Evolutionary conservation across 1,140 invertebrate species (phyloP), one percentile per base, ranked within the genome.

Genomic region (Lycorma delicatula): DNA sequence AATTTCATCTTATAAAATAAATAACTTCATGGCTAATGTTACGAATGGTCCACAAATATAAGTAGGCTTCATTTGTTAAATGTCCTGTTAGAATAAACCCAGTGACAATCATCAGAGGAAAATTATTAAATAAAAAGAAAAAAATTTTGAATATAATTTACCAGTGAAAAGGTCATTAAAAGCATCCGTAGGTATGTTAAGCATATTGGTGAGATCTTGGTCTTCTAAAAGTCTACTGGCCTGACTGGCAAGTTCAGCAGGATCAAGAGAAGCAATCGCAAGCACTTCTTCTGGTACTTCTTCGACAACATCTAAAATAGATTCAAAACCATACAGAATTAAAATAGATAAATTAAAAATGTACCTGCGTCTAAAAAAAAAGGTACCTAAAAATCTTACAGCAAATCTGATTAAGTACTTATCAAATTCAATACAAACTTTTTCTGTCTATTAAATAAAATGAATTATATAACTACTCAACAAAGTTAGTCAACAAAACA

Each of bases 161-260:
- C 83, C 82, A 64, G 81, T 82, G 72, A 94, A 93, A 56, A 94
- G 81, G 70, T 94, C 91, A 69, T 86, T 90, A 71, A 96, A 93
- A 66, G 91, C 90, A 76, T 93, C 90, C 62, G 90, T 85, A 54
- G 90, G 89, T 66, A 93, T 84, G 72, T 87, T 91, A 47, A 93
- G 79, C 28, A 93, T 89, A 67, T 88, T 91, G 51, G 86, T 89
- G 68, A 95, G 84, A 67, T 93, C 86, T 61, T 91, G 87, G 71
- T 93, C 90, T 65, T 93, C 89, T 28, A 82, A 66, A 23, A 81
- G 66, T 18, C 74, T 70, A 41, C 76, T 73, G 4, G 75, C 78
- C 61, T 78, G 76, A 54, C 67, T 69, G 3, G 70, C 73, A 22
- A 74, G 63, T 53, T 75, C 74, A 5, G 65, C 64, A 16, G 79